phyloP scores from a whole-genome alignment of 2,888 invertebrate genomes.

The Torymus tubicola region DNA sequence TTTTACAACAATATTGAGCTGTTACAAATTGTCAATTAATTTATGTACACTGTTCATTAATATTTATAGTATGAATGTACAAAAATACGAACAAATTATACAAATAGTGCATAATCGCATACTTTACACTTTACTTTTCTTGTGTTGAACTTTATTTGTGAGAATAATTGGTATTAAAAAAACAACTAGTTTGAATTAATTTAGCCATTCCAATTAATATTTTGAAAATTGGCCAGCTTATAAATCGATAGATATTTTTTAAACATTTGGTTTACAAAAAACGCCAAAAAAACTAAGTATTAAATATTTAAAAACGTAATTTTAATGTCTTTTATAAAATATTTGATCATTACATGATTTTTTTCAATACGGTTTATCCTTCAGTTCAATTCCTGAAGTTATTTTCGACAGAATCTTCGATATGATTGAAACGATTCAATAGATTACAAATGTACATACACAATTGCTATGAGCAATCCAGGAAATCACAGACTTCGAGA shows the following conservation, averaged over 20 bases:
- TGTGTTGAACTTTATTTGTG: slow-evolving; percentile 26
- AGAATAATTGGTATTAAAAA: slow-evolving; percentile 17
- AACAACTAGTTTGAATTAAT: slow-evolving; percentile 17
- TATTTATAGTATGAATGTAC: slow-evolving; percentile 60
- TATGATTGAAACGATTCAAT: slow-evolving; percentile 49
- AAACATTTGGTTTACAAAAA: neutral
- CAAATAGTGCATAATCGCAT: slow-evolving; percentile 59
- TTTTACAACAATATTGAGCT: slow-evolving; percentile 61
- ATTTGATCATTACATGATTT: slow-evolving; percentile 11
- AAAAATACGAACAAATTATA: slow-evolving; percentile 65
- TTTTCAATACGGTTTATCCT: slow-evolving; percentile 19
- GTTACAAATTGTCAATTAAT: slow-evolving; percentile 58
- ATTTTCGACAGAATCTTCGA: slow-evolving; percentile 26
- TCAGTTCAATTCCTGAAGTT: slow-evolving; percentile 8
- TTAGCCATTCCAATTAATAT: slow-evolving; percentile 21
- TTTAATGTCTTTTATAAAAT: slow-evolving; percentile 6
- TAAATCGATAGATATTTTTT: slow-evolving; percentile 27
- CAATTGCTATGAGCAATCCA: slow-evolving; percentile 54
- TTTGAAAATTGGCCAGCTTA: slow-evolving; percentile 41
- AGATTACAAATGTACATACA: slow-evolving; percentile 51
- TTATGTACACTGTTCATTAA: slow-evolving; percentile 64
- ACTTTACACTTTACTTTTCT: slow-evolving; percentile 35
- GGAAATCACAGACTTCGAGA: slow-evolving; percentile 55
- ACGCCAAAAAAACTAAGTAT: too few relatives aligned
- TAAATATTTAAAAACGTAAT: too few relatives aligned